Base-by-base conservation (phyloP, 2,888 invertebrate species). In the Calameuta filiformis region DNA sequence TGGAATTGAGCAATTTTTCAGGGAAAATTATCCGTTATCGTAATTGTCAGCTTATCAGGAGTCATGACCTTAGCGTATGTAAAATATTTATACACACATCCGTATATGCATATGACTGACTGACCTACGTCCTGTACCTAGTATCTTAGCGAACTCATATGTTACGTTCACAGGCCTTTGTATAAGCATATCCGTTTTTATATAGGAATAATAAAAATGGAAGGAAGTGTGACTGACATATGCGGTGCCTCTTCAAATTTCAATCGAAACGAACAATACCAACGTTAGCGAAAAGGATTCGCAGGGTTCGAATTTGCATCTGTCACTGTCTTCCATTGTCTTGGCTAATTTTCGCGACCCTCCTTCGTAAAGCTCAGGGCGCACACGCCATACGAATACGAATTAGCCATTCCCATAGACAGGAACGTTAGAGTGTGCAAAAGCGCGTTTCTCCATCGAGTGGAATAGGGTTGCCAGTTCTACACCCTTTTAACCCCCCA, bases 291-390 rank as follows among this genome's bases (percentile, higher is more conserved):
- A 83, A 78, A 85, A 86, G 83, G 83, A 85, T 86, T 81, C 81
- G 15, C 40, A 40, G 79, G 81, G 75, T 82, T 83, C 80, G 83
- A 85, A 91, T 91, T 91, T 91, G 90, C 91, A 91, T 91, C 91
- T 91, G 91, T 84, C 85, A 80, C 84, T 85, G 83, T 87, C 86
- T 82, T 77, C 81, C 83, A 86, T 91, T 91, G 91, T 91, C 86
- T 91, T 85, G 89, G 91, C 91, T 91, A 91, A 91, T 91, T 91
- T 90, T 81, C 82, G 81, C 82, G 79, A 81, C 84, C 85, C 88
- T 85, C 86, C 79, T 77, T 76, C 78, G 78, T 79, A 76, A 76
- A 75, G 34, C 35, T 56, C 73, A 79, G 75, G 4, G 12, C 78
- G 80, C 79, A 69, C 69, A 30, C 78, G 75, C 73, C 77, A 40